Conservation (phyloP, 2,797 vertebrate genomes). For the Micropoecilia bifurca region DNA sequence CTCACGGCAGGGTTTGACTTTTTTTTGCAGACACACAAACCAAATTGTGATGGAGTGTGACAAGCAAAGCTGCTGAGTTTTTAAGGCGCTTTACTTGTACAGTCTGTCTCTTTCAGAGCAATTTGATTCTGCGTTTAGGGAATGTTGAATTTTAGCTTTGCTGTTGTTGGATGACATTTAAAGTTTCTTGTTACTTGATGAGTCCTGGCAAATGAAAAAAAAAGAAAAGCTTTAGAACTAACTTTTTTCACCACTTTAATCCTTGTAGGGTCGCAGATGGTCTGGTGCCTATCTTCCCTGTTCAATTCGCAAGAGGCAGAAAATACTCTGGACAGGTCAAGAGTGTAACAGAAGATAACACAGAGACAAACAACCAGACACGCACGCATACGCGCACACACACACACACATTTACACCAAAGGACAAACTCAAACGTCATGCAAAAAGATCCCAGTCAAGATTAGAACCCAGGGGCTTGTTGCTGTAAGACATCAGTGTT, state of each 20-base stretch:
- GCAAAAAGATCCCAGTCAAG: not conserved
- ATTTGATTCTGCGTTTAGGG: not conserved
- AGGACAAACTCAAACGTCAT: not conserved
- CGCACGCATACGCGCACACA: not conserved
- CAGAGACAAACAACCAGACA: not conserved
- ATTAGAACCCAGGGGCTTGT: not conserved
- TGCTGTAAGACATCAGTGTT: not conserved
- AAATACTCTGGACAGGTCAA: not conserved
- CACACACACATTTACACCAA: not conserved
- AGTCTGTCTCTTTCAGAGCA: not conserved
- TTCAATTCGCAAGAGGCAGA: not conserved
- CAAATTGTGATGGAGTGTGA: slow-evolving; percentile 3
- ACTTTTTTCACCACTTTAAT: not conserved
- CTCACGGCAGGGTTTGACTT: not conserved
- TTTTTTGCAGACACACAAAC: not conserved
- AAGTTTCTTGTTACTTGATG: not conserved
- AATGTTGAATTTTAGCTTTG: not conserved
- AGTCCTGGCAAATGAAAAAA: not conserved
- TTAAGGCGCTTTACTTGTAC: not conserved
- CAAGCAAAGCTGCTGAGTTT: not conserved
- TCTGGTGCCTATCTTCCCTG: not conserved
- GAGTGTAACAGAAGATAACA: not conserved
- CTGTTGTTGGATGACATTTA: not conserved
- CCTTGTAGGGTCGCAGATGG: not conserved
- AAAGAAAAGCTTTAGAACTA: not conserved